These are phyloP conservation scores for Nesometra sesokonis DNA, from an alignment of 35 echinoderm and acorn worm species.

Conservation along the genomic window DNA sequence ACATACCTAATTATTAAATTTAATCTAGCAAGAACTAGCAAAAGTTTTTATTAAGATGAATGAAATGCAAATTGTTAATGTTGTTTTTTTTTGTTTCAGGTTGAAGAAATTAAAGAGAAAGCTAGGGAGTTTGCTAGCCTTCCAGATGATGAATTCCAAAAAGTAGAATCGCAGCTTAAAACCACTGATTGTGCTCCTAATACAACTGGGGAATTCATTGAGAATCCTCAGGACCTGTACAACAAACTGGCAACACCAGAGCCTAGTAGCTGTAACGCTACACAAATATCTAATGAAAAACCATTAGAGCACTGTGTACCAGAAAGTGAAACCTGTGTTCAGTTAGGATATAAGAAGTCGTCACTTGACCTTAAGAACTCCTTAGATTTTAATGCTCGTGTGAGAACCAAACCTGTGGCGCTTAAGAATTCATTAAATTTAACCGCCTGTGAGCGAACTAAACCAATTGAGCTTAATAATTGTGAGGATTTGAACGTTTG, in stretches of 20 bases:
- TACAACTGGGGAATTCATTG: neutral
- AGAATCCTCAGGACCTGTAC: too few relatives aligned
- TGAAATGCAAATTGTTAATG: neutral
- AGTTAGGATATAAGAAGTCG: neutral
- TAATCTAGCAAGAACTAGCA: too few relatives aligned
- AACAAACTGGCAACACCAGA: neutral
- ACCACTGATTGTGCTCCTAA: neutral
- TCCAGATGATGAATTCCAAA: neutral
- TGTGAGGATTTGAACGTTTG: too few relatives aligned
- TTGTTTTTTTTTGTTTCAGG: slow-evolving; percentile 1
- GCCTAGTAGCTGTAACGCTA: neutral
- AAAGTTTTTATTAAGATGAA: neutral
- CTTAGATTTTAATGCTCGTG: neutral
- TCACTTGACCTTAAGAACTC: neutral
- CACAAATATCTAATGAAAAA: neutral
- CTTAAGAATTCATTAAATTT: too few relatives aligned
- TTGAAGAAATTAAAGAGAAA: slow-evolving; percentile 3
- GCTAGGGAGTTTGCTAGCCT: slow-evolving; percentile 6
- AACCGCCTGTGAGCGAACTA: neutral
- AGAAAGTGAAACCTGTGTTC: neutral
- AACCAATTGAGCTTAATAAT: neutral
- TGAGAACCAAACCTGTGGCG: too few relatives aligned
- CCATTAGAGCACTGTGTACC: neutral
- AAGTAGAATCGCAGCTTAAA: neutral
- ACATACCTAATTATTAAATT: too few relatives aligned